Conservation (phyloP, 2,797 vertebrate genomes). For the Ficedula albicollis region DNA sequence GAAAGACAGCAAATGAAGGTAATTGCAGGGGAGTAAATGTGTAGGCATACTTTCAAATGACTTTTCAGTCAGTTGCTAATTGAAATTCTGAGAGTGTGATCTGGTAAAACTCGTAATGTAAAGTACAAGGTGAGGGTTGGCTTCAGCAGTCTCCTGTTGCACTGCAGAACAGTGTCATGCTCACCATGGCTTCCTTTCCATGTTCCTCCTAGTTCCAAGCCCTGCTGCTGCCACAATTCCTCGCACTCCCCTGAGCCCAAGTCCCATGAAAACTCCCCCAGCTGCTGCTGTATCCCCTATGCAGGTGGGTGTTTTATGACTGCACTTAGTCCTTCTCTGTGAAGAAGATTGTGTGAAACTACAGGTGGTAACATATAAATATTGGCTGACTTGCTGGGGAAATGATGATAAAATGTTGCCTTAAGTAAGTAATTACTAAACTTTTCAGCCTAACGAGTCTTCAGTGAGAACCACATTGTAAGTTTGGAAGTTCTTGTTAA, state of each 20-base stretch:
- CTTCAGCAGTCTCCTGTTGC: not conserved
- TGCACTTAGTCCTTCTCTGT: not conserved
- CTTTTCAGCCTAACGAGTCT: not conserved
- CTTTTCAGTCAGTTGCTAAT: constrained; percentile 35
- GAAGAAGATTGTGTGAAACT: not conserved
- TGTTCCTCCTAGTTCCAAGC: constrained; percentile 68
- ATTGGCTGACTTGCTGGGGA: not conserved
- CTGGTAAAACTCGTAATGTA: constrained; percentile 1
- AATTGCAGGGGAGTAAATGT: constrained; percentile 23
- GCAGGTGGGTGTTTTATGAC: constrained; percentile 79
- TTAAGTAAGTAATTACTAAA: not conserved
- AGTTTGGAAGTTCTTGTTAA: not conserved
- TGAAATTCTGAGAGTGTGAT: constrained; percentile 25
- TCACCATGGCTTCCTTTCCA: not conserved
- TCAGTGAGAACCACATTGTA: not conserved
- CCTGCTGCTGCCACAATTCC: constrained; percentile 82
- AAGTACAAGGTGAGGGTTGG: not conserved
- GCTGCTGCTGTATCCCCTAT: constrained; percentile 95
- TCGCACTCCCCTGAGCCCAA: constrained; percentile 94
- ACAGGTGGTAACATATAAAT: not conserved
- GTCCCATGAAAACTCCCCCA: constrained; percentile 95
- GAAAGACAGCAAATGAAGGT: constrained; percentile 4
- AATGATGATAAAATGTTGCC: not conserved
- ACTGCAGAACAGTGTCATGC: not conserved
- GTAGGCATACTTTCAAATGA: constrained; percentile 25